These are phyloP conservation scores for Mobula hypostoma DNA, from an alignment of 2,113 vertebrate genomes.

Conservation along the genomic window DNA sequence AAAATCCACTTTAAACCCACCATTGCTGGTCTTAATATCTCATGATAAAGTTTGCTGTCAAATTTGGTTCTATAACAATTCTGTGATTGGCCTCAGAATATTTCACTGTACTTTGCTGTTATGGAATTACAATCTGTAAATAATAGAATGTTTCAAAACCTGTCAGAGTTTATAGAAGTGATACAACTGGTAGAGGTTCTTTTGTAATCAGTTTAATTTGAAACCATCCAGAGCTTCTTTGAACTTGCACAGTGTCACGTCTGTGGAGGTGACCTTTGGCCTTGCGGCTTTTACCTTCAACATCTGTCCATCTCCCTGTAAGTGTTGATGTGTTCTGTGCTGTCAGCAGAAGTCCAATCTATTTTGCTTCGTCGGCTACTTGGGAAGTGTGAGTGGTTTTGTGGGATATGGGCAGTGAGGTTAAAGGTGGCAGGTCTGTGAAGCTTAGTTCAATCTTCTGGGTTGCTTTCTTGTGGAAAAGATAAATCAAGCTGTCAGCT, in stretches of 20 bases:
- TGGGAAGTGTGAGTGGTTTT: background rate
- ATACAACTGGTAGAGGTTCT: background rate
- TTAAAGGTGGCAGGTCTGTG: constrained; percentile 21
- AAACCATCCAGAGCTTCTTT: background rate
- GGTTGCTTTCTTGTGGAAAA: background rate
- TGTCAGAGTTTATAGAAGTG: background rate
- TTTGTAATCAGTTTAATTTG: background rate
- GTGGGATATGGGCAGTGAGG: background rate
- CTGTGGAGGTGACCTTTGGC: background rate
- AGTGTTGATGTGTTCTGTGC: background rate
- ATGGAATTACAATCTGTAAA: background rate
- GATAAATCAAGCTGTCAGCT: constrained; percentile 22
- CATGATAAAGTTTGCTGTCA: too few species aligned
- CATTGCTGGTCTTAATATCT: too few species aligned
- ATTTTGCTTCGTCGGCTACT: background rate
- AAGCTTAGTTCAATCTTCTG: background rate
- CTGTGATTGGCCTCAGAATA: too few species aligned
- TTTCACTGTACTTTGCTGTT: background rate
- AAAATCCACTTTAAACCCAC: background rate
- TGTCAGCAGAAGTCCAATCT: background rate
- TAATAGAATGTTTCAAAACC: background rate
- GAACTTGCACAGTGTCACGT: background rate
- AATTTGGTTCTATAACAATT: too few species aligned
- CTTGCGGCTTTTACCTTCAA: background rate
- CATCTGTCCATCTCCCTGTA: background rate